These are phyloP conservation scores for Aphidius colemani DNA, from an alignment of 2,888 invertebrate species.

Conservation along the genomic window DNA sequence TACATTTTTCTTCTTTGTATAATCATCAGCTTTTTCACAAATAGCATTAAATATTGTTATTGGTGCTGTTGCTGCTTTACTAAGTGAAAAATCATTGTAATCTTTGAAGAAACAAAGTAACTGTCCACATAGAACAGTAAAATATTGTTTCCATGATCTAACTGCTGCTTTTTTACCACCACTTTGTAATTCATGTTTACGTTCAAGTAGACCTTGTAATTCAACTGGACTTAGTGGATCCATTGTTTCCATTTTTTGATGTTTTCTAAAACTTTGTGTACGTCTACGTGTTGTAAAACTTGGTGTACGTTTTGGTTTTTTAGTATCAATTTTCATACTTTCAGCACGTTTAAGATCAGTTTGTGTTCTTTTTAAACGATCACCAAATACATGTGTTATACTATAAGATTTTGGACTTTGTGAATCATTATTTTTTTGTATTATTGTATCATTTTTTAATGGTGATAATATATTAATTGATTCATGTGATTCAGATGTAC, in stretches of 20 bases:
- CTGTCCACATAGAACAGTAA: constrained; percentile 95
- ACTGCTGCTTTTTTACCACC: constrained; percentile 95
- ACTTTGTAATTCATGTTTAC: constrained; percentile 92
- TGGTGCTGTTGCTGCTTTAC: constrained; percentile 87
- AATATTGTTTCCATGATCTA: constrained; percentile 93
- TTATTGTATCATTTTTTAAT: constrained; percentile 27
- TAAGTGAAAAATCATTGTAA: constrained; percentile 84
- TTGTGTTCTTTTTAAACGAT: constrained; percentile 67
- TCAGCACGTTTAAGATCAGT: constrained; percentile 79
- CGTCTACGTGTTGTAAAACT: constrained; percentile 92
- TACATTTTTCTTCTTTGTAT: constrained; percentile 93
- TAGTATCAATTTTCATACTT: constrained; percentile 82
- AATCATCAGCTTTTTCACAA: constrained; percentile 88
- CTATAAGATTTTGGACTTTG: constrained; percentile 65
- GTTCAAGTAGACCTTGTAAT: constrained; percentile 87
- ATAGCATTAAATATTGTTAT: constrained; percentile 73
- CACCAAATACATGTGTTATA: constrained; percentile 67
- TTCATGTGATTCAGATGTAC: constrained; percentile 59
- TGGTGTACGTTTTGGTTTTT: constrained; percentile 88
- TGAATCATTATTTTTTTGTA: constrained; percentile 34
- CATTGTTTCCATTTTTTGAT: constrained; percentile 66
- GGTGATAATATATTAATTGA: constrained; percentile 45
- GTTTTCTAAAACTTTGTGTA: constrained; percentile 83
- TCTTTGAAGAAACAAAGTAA: constrained; percentile 97
- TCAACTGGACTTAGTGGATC: constrained; percentile 85